These are phyloP conservation scores for Notoglanidium macrostoma DNA, from an alignment of 2,797 vertebrate species.

Conservation along the genomic window DNA sequence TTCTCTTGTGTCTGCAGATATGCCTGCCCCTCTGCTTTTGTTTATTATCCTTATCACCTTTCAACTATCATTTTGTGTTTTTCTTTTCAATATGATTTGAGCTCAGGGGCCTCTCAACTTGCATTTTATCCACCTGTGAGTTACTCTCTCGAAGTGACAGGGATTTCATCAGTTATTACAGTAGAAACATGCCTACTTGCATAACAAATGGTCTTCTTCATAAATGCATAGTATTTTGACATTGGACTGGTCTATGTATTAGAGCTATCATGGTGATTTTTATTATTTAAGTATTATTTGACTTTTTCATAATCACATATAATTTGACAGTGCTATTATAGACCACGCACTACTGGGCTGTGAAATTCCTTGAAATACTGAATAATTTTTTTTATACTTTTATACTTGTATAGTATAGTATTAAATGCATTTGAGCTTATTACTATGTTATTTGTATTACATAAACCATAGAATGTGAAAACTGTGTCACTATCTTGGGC, in stretches of 20 bases:
- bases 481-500: neutral
- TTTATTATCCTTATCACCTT: conserved; percentile 35
- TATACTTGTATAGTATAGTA: neutral
- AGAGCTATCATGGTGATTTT: neutral
- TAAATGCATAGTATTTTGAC: neutral
- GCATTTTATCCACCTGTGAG: neutral
- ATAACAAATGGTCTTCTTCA: neutral
- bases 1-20: neutral
- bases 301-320: neutral
- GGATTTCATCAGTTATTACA: neutral
- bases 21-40: conserved; percentile 40
- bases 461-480: neutral
- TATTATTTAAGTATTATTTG: neutral
- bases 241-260: neutral
- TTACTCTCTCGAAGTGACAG: neutral
- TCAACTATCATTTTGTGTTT: neutral
- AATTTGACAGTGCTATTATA: neutral
- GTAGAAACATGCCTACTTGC: neutral
- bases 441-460: neutral
- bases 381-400: too few relatives aligned
- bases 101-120: neutral
- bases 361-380: neutral
- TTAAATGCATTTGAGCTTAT: neutral
- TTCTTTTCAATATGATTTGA: neutral
- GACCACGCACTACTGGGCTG: neutral